Base-by-base conservation (phyloP, 2,888 invertebrate species). In the Chrysolina haemoptera region DNA sequence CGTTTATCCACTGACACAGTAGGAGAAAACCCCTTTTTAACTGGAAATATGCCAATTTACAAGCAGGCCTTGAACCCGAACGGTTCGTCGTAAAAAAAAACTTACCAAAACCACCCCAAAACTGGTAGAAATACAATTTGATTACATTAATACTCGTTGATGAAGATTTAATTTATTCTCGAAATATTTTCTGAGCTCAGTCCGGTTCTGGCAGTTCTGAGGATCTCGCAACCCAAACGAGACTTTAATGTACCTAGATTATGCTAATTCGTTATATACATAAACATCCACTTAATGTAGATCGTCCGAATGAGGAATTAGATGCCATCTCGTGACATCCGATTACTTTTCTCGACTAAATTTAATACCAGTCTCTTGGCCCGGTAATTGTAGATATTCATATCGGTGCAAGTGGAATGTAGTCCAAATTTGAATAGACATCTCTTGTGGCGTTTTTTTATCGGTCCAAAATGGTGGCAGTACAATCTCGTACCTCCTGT, bases 251-350 rank as follows among this genome's bases (percentile, higher is more conserved):
- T 82, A 80, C 77, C 81, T 83, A 85, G 86, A 87, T 87, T 87
- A 87, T 87, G 87, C 84, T 87, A 87, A 87, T 87, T 84, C 84
- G 75, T 82, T 83, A 84, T 85, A 85, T 87, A 86, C 86, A 86
- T 87, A 87, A 86, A 86, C 86, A 86, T 86, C 84, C 82, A 86
- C 85, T 87, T 87, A 86, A 86, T 86, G 86, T 83, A 83, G 84
- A 86, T 86, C 84, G 83, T 70, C 79, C 76, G 76, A 77, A 77
- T 82, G 82, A 82, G 83, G 82, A 83, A 84, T 84, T 82, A 80
- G 81, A 81, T 74, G 81, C 80, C 84, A 81, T 83, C 81, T 69
- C 76, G 76, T 80, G 79, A 78, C 81, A 79, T 75, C 83, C 82
- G 80, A 79, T 83, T 82, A 80, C 78, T 79, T 78, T 77, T 77